Evolutionary conservation across 2,888 invertebrate species (phyloP), one percentile per base, ranked within the genome.

Genomic region (Pardosa pseudoannulata): DNA sequence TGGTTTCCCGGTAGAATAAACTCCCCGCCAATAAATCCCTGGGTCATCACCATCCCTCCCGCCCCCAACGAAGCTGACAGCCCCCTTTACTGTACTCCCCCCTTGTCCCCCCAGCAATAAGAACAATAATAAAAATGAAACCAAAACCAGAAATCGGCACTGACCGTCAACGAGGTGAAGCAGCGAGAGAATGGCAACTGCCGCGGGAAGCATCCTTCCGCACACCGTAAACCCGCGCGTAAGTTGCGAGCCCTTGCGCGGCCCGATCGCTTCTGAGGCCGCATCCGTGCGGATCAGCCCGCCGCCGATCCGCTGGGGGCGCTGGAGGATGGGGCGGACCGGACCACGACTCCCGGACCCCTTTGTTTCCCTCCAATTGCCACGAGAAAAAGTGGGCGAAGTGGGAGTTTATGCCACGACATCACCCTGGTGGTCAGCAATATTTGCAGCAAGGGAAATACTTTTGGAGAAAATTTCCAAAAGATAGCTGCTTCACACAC

Each of bases 131-230:
- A 56, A 56, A 56, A 6, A 56, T 7, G 9, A 36, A 23, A 56
- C 56, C 3, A 56, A 23, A n/a, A n/a, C n/a, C 9, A 46, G 16
- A 46, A 56, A 3, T n/a, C 23, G n/a, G 56, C 56, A 56, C 56
- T 56, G 56, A 56, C 56, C 56, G 56, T 56, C 23, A 56, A 56
- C 56, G 23, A 56, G 16, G 56, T 56, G 56, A 1, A 56, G 56
- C 19, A 56, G 56, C 3, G 56, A 56, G 23, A 56, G 19, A 23
- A 56, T 23, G 23, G 23, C 23, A 56, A 56, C 56, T 23, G 56
- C 23, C 56, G 56, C 56, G 56, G 56, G 56, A 23, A 56, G 56
- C 56, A 56, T 56, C 56, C 56, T 56, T 56, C 23, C 3, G n/a
- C n/a, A 11, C 23, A 11, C 56, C 56, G 56, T 56, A 56, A 56